phyloP scores from a whole-genome alignment of 2,113 vertebrate genomes.

The Porphyrio hochstetteri region DNA sequence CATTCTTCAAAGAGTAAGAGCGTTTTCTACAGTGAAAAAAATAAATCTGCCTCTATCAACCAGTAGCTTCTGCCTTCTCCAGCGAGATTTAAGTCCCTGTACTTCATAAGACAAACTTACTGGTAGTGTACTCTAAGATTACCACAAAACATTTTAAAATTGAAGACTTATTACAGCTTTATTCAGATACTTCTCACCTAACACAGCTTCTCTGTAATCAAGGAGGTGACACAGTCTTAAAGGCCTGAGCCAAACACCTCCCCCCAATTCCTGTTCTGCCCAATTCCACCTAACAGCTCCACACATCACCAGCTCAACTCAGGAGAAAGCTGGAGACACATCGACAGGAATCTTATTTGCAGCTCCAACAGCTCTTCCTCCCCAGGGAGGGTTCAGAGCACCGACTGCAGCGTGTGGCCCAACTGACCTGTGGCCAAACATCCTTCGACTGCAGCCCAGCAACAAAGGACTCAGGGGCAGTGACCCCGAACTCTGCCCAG shows the following conservation, averaged over 20 bases:
- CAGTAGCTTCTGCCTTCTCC: background rate
- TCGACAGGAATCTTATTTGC: background rate
- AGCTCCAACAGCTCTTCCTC: background rate
- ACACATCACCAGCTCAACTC: background rate
- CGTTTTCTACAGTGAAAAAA: background rate
- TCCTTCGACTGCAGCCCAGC: background rate
- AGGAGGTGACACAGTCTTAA: background rate
- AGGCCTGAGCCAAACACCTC: background rate
- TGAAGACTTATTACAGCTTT: background rate
- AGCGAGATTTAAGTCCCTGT: background rate
- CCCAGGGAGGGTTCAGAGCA: background rate
- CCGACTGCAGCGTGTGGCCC: background rate
- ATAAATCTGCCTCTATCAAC: background rate
- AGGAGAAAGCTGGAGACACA: background rate
- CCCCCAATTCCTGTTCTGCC: background rate
- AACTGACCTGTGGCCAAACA: background rate
- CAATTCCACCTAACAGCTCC: background rate
- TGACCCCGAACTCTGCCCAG: background rate
- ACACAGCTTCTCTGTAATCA: background rate
- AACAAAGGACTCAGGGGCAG: background rate
- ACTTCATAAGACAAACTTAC: background rate
- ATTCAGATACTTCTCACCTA: background rate
- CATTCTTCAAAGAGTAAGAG: background rate
- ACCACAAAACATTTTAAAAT: background rate
- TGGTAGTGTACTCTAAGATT: background rate